A percentile compares a stretch with the other conserved stretches of the same genome.
Evolutionary conservation across 1,140 invertebrate genomes (phyloP).

Genomic region (Drosophila subpulchrella): DNA sequence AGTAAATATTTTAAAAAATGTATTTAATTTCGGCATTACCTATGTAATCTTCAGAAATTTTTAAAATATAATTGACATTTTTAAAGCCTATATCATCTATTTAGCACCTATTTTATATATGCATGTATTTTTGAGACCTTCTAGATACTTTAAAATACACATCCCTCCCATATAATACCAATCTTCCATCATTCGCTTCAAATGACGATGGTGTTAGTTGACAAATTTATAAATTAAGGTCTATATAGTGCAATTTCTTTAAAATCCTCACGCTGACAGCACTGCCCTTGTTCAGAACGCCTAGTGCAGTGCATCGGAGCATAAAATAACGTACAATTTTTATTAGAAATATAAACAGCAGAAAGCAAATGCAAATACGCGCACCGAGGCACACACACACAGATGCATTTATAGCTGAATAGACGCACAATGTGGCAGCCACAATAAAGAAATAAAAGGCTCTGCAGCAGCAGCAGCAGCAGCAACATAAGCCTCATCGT

Average conservation of each 20-base stretch:
- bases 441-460: conserved; percentile 79
- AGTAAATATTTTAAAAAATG: too few relatives aligned
- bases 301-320: conserved; percentile 65
- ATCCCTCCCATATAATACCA: too few relatives aligned
- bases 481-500: conserved; percentile 65
- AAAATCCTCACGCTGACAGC: conserved; percentile 12
- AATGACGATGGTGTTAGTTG: too few relatives aligned
- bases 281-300: conserved; percentile 18
- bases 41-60: too few relatives aligned
- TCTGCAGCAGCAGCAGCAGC: conserved; percentile 47
- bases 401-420: conserved; percentile 15
- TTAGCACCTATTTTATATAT: too few relatives aligned
- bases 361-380: conserved; percentile 48
- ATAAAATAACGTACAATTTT: conserved; percentile 78
- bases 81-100: too few relatives aligned
- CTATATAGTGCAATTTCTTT: not conserved
- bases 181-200: too few relatives aligned
- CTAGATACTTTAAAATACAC: too few relatives aligned
- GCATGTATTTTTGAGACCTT: too few relatives aligned
- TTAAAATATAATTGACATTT: too few relatives aligned
- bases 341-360: conserved; percentile 81
- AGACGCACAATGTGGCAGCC: conserved; percentile 59
- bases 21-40: too few relatives aligned
- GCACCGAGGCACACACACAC: conserved; percentile 8
- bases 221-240: too few relatives aligned